Evolutionary conservation across 2,113 vertebrate genomes (phyloP).

Genomic region (Syngnathoides biaculeatus): DNA sequence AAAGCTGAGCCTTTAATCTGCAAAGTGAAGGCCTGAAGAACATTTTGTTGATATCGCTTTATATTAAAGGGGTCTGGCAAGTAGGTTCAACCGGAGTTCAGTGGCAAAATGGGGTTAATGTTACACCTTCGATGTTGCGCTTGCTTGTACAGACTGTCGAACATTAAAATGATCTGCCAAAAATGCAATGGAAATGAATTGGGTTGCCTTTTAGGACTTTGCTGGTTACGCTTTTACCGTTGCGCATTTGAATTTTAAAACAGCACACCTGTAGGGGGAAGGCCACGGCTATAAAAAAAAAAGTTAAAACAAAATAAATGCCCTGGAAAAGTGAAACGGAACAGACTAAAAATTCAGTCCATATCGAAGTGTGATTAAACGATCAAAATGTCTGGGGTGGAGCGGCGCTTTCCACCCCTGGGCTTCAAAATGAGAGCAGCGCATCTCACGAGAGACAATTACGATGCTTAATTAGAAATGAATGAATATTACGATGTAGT

Average conservation of each 20-base stretch:
- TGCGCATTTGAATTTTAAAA: not conserved
- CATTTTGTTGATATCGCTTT: slow-evolving; percentile 4
- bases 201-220: not conserved
- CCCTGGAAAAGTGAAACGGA: not conserved
- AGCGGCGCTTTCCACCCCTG: slow-evolving; percentile 37
- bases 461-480: slow-evolving; percentile 65
- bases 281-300: not conserved
- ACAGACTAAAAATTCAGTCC: not conserved
- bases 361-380: not conserved
- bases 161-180: not conserved
- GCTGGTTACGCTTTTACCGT: not conserved
- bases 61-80: not conserved
- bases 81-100: not conserved
- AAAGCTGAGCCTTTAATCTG: slow-evolving; percentile 35
- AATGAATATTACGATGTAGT: slow-evolving; percentile 67
- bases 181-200: not conserved
- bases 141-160: too few relatives aligned
- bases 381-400: slow-evolving; percentile 22
- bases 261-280: not conserved
- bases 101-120: not conserved
- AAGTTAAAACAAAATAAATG: not conserved
- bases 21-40: slow-evolving; percentile 9
- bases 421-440: slow-evolving; percentile 52
- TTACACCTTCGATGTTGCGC: not conserved
- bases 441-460: slow-evolving; percentile 49